phyloP scores from a whole-genome alignment of 2,888 invertebrate species.

The Pardosa pseudoannulata region DNA sequence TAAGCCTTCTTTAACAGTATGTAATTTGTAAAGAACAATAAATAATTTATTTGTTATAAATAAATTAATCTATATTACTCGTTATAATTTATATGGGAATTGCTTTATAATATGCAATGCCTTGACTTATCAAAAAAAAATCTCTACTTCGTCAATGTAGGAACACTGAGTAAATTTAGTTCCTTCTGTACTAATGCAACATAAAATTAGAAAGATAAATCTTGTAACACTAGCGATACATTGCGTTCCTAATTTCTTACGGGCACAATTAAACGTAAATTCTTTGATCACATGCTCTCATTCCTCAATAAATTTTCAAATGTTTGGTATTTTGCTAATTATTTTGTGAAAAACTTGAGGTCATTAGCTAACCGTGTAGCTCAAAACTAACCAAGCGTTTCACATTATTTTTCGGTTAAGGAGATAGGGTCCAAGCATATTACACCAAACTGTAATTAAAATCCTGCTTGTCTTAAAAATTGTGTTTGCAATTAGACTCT shows the following conservation, averaged over 20 bases:
- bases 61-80: too few relatives aligned
- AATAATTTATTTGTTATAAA: too few relatives aligned
- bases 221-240: not conserved
- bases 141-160: too few relatives aligned
- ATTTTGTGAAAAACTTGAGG: slow-evolving; percentile 23
- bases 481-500: slow-evolving; percentile 57
- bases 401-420: slow-evolving; percentile 34
- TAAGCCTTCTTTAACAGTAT: too few relatives aligned
- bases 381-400: slow-evolving; percentile 49
- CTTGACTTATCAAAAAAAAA: too few relatives aligned
- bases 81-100: too few relatives aligned
- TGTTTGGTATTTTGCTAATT: slow-evolving; percentile 9
- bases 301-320: not conserved
- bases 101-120: too few relatives aligned
- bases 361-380: slow-evolving; percentile 56
- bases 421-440: slow-evolving; percentile 42
- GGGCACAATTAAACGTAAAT: not conserved
- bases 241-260: not conserved
- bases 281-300: not conserved
- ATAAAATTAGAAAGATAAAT: not conserved
- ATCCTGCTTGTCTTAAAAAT: slow-evolving; percentile 56
- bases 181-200: too few relatives aligned
- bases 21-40: too few relatives aligned
- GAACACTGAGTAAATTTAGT: too few relatives aligned
- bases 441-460: slow-evolving; percentile 62